Evolutionary conservation across 1,140 invertebrate species (phyloP).

Genomic region (Drosophila quadrilineata): DNA sequence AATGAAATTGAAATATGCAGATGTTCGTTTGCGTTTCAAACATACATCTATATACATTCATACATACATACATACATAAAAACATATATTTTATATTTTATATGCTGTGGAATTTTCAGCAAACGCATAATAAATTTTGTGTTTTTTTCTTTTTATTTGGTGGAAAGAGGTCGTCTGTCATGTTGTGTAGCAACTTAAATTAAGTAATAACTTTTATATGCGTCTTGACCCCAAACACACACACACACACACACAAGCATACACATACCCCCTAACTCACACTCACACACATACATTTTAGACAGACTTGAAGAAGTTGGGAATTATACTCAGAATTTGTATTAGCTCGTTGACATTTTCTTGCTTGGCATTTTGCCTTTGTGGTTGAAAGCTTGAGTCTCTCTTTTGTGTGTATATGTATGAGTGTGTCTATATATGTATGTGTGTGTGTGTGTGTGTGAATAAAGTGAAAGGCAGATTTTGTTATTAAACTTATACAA

Average conservation of each 20-base stretch:
- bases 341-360: constrained; percentile 71
- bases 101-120: constrained; percentile 76
- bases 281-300: constrained; percentile 3
- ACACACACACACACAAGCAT: constrained; percentile 24
- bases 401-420: too few species aligned
- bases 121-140: constrained; percentile 72
- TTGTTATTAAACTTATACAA: constrained; percentile 68
- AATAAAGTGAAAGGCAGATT: constrained; percentile 46
- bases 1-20: constrained; percentile 75
- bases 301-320: too few species aligned
- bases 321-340: constrained; percentile 20
- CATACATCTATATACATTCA: too few species aligned
- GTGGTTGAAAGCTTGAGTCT: constrained; percentile 59
- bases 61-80: too few species aligned
- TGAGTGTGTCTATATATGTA: too few species aligned
- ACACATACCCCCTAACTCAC: constrained; percentile 7
- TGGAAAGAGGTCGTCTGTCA: constrained; percentile 29
- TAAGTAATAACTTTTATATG: constrained; percentile 78
- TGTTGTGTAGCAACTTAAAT: constrained; percentile 58
- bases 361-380: constrained; percentile 65
- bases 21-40: constrained; percentile 69
- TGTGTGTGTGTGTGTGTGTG: constrained; percentile 31
- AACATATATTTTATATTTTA: constrained; percentile 72
- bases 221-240: constrained; percentile 65
- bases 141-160: too few species aligned